Conservation (phyloP, 2,113 vertebrate genomes). For the Halcyon senegalensis region DNA sequence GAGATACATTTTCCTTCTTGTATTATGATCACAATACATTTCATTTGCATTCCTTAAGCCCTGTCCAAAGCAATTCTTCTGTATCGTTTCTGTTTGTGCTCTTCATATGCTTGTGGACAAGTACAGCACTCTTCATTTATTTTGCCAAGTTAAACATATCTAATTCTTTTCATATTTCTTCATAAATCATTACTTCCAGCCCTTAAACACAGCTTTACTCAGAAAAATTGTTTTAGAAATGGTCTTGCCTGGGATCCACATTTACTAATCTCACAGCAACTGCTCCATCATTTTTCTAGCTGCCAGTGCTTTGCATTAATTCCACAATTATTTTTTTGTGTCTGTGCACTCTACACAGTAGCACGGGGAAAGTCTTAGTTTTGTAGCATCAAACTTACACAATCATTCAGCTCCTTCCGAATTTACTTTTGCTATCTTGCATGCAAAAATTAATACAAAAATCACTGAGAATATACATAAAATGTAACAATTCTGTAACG, state of each 20-base stretch:
- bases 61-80: conserved; percentile 67
- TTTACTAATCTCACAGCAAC: conserved; percentile 12
- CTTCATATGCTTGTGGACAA: conserved; percentile 54
- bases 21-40: conserved; percentile 72
- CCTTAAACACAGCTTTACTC: conserved; percentile 14
- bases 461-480: background rate
- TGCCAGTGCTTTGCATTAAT: background rate
- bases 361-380: background rate
- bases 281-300: background rate
- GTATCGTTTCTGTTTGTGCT: conserved; percentile 48
- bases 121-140: conserved; percentile 39
- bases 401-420: background rate
- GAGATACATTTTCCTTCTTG: conserved; percentile 72
- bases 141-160: conserved; percentile 35
- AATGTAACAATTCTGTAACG: background rate
- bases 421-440: background rate
- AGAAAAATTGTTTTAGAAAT: conserved; percentile 28
- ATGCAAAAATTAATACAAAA: background rate
- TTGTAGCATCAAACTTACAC: background rate
- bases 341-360: background rate
- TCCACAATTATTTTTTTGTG: background rate
- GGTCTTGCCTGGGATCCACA: background rate
- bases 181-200: conserved; percentile 43
- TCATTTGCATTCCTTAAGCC: conserved; percentile 62
- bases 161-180: conserved; percentile 62